These are phyloP conservation scores for Setophaga petechia DNA, from an alignment of 2,113 vertebrate species.

Conservation along the genomic window DNA sequence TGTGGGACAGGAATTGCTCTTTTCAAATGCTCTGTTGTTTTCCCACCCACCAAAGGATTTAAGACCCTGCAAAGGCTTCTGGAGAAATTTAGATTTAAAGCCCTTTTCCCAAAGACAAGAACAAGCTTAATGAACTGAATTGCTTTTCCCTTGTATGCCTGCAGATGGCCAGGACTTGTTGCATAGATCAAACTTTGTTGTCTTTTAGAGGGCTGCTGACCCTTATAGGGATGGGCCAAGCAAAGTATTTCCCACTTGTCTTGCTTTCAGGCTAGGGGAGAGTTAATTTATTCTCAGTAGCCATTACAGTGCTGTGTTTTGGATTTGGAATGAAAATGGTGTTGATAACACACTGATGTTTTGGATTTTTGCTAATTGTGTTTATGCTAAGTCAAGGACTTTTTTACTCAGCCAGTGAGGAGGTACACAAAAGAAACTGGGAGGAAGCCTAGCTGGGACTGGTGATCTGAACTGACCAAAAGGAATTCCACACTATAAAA, in stretches of 20 bases:
- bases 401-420: not conserved
- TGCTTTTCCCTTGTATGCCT: not conserved
- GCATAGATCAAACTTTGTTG: not conserved
- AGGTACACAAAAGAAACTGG: not conserved
- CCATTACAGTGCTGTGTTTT: not conserved
- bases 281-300: not conserved
- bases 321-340: not conserved
- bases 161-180: not conserved
- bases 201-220: not conserved
- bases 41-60: not conserved
- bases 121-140: not conserved
- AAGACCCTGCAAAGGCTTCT: not conserved
- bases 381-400: not conserved
- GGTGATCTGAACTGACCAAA: not conserved
- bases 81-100: not conserved
- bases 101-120: not conserved
- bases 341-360: not conserved
- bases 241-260: not conserved
- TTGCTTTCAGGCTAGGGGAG: not conserved
- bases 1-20: not conserved
- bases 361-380: not conserved
- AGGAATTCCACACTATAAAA: not conserved
- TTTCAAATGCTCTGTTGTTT: not conserved
- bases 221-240: not conserved
- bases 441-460: not conserved